Conservation (phyloP, 2,888 invertebrate genomes). For the Brachylomia viminalis region DNA sequence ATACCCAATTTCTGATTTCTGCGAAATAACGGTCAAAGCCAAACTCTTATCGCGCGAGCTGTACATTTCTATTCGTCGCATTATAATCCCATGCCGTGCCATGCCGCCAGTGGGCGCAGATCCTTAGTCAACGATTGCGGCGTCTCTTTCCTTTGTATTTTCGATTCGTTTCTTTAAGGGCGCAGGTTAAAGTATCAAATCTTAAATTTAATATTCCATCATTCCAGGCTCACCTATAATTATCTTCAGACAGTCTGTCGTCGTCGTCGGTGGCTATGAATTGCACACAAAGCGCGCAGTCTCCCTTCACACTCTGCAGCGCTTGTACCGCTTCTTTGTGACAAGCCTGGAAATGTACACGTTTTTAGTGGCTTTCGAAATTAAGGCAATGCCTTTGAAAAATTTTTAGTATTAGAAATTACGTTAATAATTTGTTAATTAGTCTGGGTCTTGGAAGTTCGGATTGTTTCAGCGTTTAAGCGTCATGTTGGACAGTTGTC, state of each 20-base stretch:
- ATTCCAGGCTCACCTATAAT: conserved; percentile 80
- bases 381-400: no score
- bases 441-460: no score
- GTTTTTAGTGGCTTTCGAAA: background rate
- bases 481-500: no score
- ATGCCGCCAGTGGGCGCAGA: background rate
- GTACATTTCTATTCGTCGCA: no score
- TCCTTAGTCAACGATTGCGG: background rate
- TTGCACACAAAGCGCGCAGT: conserved; percentile 94
- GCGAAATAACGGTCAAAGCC: no score
- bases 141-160: background rate
- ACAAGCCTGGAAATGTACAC: conserved; percentile 87
- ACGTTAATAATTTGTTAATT: no score
- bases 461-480: no score
- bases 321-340: conserved; percentile 96
- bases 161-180: background rate
- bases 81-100: background rate
- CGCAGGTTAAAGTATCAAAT: background rate
- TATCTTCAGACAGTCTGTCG: conserved; percentile 91
- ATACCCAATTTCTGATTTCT: no score
- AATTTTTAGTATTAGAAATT: no score
- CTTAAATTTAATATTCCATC: background rate
- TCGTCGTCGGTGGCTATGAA: conserved; percentile 94
- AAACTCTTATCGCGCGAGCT: no score
- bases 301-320: conserved; percentile 94